Conservation (phyloP, 2,797 vertebrate genomes). For the Spea hammondii region DNA sequence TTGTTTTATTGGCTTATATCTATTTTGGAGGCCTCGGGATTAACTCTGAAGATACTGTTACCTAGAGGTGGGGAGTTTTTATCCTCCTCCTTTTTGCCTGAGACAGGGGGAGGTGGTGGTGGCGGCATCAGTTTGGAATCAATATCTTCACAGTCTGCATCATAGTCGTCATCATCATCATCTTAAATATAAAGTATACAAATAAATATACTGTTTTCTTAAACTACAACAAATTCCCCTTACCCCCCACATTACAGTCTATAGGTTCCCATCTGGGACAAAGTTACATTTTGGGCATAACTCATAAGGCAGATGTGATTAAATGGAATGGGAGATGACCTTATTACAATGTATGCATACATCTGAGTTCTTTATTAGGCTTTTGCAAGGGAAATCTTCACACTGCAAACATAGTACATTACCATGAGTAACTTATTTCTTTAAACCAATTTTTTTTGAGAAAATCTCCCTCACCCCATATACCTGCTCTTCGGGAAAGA, state of each 20-base stretch:
- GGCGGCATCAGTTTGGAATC: slow-evolving; percentile 97
- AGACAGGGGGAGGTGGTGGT: slow-evolving; percentile 83
- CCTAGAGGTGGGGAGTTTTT: slow-evolving; percentile 70
- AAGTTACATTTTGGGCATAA: neutral
- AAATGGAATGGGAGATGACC: no score
- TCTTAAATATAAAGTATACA: neutral
- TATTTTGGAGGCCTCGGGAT: no score
- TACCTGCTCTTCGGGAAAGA: slow-evolving; percentile 80
- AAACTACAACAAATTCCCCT: neutral
- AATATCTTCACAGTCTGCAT: slow-evolving; percentile 95
- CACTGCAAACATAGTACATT: no score
- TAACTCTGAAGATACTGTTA: slow-evolving; percentile 54
- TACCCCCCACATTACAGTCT: neutral
- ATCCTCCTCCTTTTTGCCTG: slow-evolving; percentile 85
- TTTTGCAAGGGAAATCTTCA: no score
- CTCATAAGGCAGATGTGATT: no score
- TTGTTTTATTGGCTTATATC: no score
- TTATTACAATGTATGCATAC: neutral
- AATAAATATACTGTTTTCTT: neutral
- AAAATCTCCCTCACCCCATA: neutral
- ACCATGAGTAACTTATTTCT: neutral
- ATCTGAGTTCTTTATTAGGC: no score
- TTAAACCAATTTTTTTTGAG: neutral
- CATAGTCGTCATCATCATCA: slow-evolving; percentile 93
- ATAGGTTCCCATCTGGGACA: no score